Base-by-base conservation (phyloP, 1,140 invertebrate genomes). In the Bombus confusus region DNA sequence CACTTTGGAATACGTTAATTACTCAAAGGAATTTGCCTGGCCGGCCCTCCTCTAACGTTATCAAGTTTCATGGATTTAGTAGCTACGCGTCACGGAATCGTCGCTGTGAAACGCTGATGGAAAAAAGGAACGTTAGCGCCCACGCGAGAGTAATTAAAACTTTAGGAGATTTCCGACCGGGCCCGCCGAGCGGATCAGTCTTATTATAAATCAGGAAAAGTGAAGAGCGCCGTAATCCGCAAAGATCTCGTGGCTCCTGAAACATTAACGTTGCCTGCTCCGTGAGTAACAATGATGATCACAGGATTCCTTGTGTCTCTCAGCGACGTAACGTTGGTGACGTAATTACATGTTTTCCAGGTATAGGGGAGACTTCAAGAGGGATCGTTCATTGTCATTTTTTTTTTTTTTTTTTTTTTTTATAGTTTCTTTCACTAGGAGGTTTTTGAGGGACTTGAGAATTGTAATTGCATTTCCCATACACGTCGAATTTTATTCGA, bases 1-100 rank as follows among this genome's bases (percentile, higher is more conserved):
- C 57, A 76, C 77, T 90, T 86, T 74, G 83, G 88, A 79, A 83
- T 87, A 90, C 88, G 83, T 81, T 90, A 90, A 90, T 90, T 90
- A 83, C 83, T 89, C 83, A 90, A 90, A 90, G 89, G 88, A 89
- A 90, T 88, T 90, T 47, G 66, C 80, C 34, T 22, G 64, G 83
- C 71, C 25, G 57, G 83, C 66, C 71, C 74, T 68, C 78, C 81
- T 89, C 80, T 86, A 89, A 78, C 88, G 88, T 87, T 85, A 87
- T 87, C 88, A 85, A 86, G 86, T 85, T 87, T 87, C 82, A 64
- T 41, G 86, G 83, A 90, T 90, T 90, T 90, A 89, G 82, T 85
- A 77, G 86, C 76, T 78, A 71, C 85, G 85, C 73, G 81, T 88
- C 83, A 85, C 62, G 59, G 69, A 81, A 66, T 68, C 47, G 71